Percentiles rank a stretch among this genome's conserved stretches.
These are phyloP conservation scores for Tiaroga cobitis DNA, from an alignment of 2,797 vertebrate genomes.

Conservation along the genomic window DNA sequence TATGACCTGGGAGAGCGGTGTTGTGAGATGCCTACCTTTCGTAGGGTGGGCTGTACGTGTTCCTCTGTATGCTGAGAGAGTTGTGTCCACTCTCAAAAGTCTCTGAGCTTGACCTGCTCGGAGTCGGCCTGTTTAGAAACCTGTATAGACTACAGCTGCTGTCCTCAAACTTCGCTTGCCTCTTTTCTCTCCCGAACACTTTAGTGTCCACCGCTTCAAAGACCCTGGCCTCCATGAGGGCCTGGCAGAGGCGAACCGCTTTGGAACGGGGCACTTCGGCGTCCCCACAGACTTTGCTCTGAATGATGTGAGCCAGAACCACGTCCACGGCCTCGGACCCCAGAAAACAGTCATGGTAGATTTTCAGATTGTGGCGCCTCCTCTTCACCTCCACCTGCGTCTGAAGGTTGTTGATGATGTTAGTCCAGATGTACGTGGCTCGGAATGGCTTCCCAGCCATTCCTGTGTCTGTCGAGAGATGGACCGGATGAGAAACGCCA, in stretches of 20 bases:
- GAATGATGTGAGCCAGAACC: conserved; percentile 89
- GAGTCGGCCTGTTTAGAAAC: conserved; percentile 77
- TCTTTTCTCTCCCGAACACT: conserved; percentile 93
- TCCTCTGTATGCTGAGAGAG: conserved; percentile 67
- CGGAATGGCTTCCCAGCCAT: conserved; percentile 94
- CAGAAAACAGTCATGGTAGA: conserved; percentile 91
- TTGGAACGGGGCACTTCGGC: conserved; percentile 89
- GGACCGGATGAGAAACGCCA: neutral
- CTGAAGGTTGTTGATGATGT: conserved; percentile 91
- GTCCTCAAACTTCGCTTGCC: conserved; percentile 87
- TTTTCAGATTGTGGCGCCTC: conserved; percentile 93
- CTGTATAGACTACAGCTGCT: conserved; percentile 93
- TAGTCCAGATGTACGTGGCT: conserved; percentile 94
- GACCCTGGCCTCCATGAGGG: conserved; percentile 94
- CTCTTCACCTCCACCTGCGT: conserved; percentile 91
- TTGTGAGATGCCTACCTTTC: conserved; percentile 69
- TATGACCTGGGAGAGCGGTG: neutral
- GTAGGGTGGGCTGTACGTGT: conserved; percentile 61
- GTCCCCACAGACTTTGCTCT: conserved; percentile 91
- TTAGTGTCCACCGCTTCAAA: conserved; percentile 90
- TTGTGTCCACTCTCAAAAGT: conserved; percentile 76
- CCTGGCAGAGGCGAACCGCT: conserved; percentile 92
- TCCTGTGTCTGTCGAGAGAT: conserved; percentile 74
- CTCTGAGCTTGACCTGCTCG: conserved; percentile 58
- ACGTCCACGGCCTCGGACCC: conserved; percentile 94